Base-by-base conservation (phyloP, 1,140 invertebrate genomes). In the Macrobrachium rosenbergii region DNA sequence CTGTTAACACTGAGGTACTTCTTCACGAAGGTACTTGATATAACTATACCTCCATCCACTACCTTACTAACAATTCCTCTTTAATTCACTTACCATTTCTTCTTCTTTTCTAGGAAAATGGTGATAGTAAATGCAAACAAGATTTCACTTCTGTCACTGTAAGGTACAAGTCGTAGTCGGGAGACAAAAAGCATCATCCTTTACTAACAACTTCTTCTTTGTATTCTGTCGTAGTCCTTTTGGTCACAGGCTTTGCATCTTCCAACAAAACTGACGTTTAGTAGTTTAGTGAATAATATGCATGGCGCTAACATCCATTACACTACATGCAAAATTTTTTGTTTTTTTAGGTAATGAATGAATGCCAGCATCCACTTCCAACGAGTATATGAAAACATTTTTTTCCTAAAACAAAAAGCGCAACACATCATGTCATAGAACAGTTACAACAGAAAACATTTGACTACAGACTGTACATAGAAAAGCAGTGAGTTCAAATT, bases 31-130 rank as follows among this genome's bases (percentile, higher is more conserved):
- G 16, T 75, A 16, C 5, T 37, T 75, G 28, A 37, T 75, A 17
- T 21, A 17, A 28, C 72, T 28, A 17, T 23, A 58, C 21, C 6
- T 76, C 23, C 37, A 52, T 58, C 21, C 59, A 19, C 3, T 58
- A n/a, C 11, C 11, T 58, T 17, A 58, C 21, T 11, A 52, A 17
- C 28, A 17, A 58, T 45, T 43, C 3, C 75, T 37, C 28, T 37
- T 17, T 58, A 77, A 52, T 12, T 77, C 75, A 77, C 37, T 10
- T 17, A 2, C 11, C 59, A 58, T 12, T 10, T 77, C 75, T 58
- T 77, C 59, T 19, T 52, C 43, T 77, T 58, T 77, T 77, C 75
- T 77, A 77, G 75, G 75, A 77, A n/a, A 45, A 77, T 21, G 75
- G 75, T 52, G 75, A 45, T n/a, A 45, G 10, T 23, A 52, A 52